These are phyloP conservation scores for Drosophila tsacasi DNA, from an alignment of 1,140 invertebrate genomes.

Conservation along the genomic window DNA sequence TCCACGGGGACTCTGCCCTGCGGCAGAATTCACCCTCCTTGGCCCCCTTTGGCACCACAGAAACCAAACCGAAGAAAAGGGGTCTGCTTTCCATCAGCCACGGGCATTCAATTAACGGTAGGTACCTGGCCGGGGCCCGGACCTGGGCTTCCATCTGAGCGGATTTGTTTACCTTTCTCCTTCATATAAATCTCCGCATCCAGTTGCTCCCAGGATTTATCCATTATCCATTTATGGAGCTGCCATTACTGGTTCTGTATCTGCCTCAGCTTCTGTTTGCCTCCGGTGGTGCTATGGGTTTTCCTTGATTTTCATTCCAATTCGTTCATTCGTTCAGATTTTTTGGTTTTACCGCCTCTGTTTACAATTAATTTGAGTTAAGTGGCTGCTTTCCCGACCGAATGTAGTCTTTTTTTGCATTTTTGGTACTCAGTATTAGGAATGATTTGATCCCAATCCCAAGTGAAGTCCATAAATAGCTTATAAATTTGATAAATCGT, in stretches of 20 bases:
- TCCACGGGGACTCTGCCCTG: conserved; percentile 9
- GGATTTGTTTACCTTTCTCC: conserved; percentile 63
- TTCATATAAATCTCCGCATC: conserved; percentile 68
- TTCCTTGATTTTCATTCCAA: conserved; percentile 27
- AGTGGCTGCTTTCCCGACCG: conserved; percentile 30
- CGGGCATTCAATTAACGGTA: conserved; percentile 70
- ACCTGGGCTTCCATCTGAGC: conserved; percentile 27
- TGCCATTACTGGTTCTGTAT: conserved; percentile 1
- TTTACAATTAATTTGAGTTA: conserved; percentile 80
- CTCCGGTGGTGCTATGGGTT: conserved; percentile 38
- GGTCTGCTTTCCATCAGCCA: conserved; percentile 76
- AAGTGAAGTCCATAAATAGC: conserved; percentile 49
- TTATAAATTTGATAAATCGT: conserved; percentile 39
- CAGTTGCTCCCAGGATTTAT: conserved; percentile 69
- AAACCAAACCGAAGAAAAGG: conserved; percentile 15
- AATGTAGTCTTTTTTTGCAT: conserved; percentile 18
- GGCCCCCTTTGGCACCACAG: not conserved
- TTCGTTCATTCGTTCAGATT: not conserved
- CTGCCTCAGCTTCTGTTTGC: conserved; percentile 6
- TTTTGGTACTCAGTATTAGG: not conserved
- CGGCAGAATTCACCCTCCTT: not conserved
- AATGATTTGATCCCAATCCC: conserved; percentile 12
- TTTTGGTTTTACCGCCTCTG: conserved; percentile 34
- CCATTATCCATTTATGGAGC: conserved; percentile 39
- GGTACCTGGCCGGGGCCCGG: conserved; percentile 40